These are phyloP conservation scores for Dicranocentrus wangi DNA, from an alignment of 2,888 invertebrate genomes.

Conservation along the genomic window DNA sequence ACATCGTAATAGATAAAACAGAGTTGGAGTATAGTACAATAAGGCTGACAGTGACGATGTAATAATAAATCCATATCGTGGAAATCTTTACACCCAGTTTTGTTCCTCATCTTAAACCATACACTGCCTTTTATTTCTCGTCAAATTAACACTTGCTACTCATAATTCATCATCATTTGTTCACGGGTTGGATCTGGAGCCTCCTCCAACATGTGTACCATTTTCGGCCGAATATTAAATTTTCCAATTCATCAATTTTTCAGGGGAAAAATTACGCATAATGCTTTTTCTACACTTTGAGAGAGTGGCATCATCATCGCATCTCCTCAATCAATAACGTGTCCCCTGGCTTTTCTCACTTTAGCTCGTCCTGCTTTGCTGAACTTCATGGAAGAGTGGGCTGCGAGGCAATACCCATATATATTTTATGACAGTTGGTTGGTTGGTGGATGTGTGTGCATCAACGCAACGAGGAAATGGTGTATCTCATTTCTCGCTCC, in stretches of 20 bases:
- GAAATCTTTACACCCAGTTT: constrained; percentile 30
- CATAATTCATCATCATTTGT: constrained; percentile 23
- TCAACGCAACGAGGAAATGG: not conserved
- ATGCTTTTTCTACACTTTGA: constrained; percentile 8
- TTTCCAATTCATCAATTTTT: constrained; percentile 66
- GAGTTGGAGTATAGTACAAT: not conserved
- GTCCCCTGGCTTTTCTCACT: constrained; percentile 28
- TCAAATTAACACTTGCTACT: constrained; percentile 34
- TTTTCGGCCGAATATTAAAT: constrained; percentile 49
- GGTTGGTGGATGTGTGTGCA: not conserved
- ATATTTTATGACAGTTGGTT: constrained; percentile 8
- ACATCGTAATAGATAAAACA: constrained; percentile 1
- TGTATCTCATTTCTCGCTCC: constrained; percentile 7
- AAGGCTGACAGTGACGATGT: constrained; percentile 28
- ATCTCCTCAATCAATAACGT: constrained; percentile 31
- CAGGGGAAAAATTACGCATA: constrained; percentile 7
- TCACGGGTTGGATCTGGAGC: not conserved
- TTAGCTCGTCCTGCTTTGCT: constrained; percentile 28
- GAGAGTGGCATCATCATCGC: not conserved
- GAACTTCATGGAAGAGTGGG: constrained; percentile 41
- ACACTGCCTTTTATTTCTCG: too few relatives aligned
- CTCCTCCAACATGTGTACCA: not conserved
- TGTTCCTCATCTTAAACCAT: constrained; percentile 25
- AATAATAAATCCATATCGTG: constrained; percentile 26
- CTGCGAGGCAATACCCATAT: not conserved